Base-by-base conservation (phyloP, 1,140 invertebrate genomes). In the Diorhabda sublineata region DNA sequence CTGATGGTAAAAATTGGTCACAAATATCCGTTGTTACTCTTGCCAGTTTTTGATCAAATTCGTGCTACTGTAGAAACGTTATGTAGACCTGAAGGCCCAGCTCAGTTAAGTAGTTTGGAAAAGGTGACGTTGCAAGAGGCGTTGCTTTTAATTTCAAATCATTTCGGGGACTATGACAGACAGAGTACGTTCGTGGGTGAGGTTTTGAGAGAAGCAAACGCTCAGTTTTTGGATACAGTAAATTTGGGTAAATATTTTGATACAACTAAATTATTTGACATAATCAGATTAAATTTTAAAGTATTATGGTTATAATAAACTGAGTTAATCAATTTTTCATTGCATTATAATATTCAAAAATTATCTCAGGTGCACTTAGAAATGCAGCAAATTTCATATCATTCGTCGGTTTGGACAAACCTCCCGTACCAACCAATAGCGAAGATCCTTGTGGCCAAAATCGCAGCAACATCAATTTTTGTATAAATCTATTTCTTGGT, bases 11-110 rank as follows among this genome's bases (percentile, higher is more conserved):
- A 96, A 83, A 88, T 97, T 47, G 92, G 91, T 8, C 88, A 91
- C 58, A 92, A 93, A 77, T 95, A 94, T 83, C 93, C 94, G 0
- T 80, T 94, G 6, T 82, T 94, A 3, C 82, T 94, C 47, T 81
- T 96, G 75, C 93, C 94, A 4, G 89, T 93, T n/a, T 97, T 96
- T 81, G 91, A 93, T 59, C 88, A 93, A 64, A 89, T 96, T 71
- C 90, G 92, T 76, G 86, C 87, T 2, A 89, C 91, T 69, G 88
- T 92, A 5, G 85, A 88, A 64, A 85, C 85, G 66, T 82, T 94
- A 52, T 85, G 89, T 3, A 80, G 86, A 67, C 83, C 88, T 77
- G 83, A 85, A 45, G 67, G 82, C 56, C 83, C 84, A 2, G 87
- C 87, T 61, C 88, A 90, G 73, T 82, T 96, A n/a, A 91, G 90